phyloP scores from a whole-genome alignment of 2,797 vertebrate species.

The Malurus leucopterus region DNA sequence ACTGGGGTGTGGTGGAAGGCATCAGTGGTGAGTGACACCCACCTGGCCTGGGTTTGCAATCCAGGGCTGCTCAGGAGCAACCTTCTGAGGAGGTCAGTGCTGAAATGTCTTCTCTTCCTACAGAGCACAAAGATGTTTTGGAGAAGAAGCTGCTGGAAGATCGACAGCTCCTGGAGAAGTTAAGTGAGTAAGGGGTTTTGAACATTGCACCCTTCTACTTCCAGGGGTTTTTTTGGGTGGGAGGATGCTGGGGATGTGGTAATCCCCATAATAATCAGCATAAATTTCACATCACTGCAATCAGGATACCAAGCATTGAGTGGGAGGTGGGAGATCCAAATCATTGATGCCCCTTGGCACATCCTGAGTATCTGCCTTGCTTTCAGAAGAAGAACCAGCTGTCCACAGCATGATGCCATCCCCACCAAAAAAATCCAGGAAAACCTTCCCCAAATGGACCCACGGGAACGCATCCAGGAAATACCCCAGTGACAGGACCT shows the following conservation, averaged over 20 bases:
- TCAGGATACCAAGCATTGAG: not conserved
- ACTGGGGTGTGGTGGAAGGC: slow-evolving; percentile 54
- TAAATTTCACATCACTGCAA: not conserved
- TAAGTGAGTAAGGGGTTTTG: slow-evolving; percentile 36
- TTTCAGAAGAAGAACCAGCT: slow-evolving; percentile 29
- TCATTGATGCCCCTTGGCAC: accelerated
- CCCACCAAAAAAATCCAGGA: slow-evolving; percentile 57
- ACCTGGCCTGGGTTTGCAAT: not conserved
- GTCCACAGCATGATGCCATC: not conserved
- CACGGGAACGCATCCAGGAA: not conserved
- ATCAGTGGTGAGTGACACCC: slow-evolving; percentile 36
- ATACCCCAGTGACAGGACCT: not conserved
- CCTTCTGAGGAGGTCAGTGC: not conserved
- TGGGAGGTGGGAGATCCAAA: not conserved
- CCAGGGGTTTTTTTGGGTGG: not conserved
- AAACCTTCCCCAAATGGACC: slow-evolving; percentile 58
- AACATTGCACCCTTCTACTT: not conserved
- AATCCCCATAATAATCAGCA: too few species aligned
- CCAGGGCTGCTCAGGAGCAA: not conserved
- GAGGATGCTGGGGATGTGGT: not conserved
- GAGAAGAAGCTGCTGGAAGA: slow-evolving; percentile 57
- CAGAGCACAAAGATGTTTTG: slow-evolving; percentile 49
- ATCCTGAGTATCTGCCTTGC: not conserved
- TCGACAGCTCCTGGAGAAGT: slow-evolving; percentile 37
- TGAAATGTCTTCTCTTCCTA: not conserved